Percentiles rank a stretch among this genome's conserved stretches.
These are phyloP conservation scores for Belgica antarctica DNA, from an alignment of 2,888 invertebrate genomes.

Conservation along the genomic window DNA sequence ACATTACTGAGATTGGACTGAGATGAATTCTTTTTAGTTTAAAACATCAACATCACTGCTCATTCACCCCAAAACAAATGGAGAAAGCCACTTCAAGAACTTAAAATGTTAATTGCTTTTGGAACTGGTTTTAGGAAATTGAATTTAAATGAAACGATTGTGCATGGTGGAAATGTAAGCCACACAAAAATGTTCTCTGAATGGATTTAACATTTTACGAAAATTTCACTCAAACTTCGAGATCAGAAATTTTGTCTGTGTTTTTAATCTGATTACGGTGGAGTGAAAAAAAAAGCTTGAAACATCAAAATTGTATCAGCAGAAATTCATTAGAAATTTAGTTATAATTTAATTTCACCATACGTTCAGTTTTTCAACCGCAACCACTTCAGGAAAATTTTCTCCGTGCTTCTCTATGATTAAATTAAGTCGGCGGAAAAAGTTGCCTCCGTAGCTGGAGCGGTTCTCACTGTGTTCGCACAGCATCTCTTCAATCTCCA, in stretches of 20 bases:
- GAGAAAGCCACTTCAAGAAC: constrained; percentile 28
- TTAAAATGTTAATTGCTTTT: constrained; percentile 37
- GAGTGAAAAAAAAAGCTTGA: background rate
- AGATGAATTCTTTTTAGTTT: too few relatives aligned
- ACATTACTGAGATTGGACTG: too few relatives aligned
- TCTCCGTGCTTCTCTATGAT: constrained; percentile 22
- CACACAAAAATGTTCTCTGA: background rate
- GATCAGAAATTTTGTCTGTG: too few relatives aligned
- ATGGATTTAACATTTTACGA: too few relatives aligned
- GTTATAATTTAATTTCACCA: constrained; percentile 3
- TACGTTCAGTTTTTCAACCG: constrained; percentile 7
- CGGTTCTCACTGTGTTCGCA: too few relatives aligned
- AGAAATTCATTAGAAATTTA: constrained; percentile 12
- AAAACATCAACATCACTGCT: too few relatives aligned
- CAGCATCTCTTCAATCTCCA: background rate
- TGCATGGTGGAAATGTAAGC: background rate
- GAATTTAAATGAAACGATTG: background rate
- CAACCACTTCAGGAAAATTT: constrained; percentile 16
- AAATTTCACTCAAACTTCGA: background rate
- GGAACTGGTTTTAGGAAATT: constrained; percentile 19
- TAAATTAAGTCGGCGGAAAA: background rate
- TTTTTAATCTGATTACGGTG: background rate
- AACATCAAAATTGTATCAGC: background rate
- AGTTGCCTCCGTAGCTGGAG: background rate
- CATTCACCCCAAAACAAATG: too few relatives aligned